Base-by-base conservation (phyloP, 37 sponge, comb jelly and placozoan species). In the Aphrocallistes beatrix region DNA sequence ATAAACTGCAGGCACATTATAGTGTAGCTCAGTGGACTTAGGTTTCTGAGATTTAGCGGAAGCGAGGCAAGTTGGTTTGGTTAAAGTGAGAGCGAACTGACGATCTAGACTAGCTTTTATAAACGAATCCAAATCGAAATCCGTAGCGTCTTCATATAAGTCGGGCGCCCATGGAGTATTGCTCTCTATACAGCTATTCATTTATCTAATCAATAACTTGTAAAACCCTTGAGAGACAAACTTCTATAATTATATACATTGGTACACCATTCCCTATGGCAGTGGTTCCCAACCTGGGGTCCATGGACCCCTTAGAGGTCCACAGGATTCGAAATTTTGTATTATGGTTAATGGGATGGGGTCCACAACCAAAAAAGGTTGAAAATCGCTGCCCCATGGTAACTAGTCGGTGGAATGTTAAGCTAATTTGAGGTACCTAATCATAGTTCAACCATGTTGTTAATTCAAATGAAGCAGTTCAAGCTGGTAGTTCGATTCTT, bases 391-490 rank as follows among this genome's bases (percentile, higher is more conserved):
- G 32, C 21, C 75, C 34, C 34, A 60, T 25, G 10, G 3, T 19
- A 32, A 3, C 34, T 13, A 13, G 10, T n/a, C n/a, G n/a, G n/a
- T n/a, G n/a, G n/a, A n/a, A n/a, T n/a, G n/a, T n/a, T n/a, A n/a
- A n/a, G n/a, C n/a, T n/a, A n/a, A n/a, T n/a, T n/a, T n/a, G n/a
- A n/a, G n/a, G n/a, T n/a, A n/a, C n/a, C n/a, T n/a, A n/a, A n/a
- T n/a, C 10, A 60, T 60, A 19, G 75, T 60, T 25, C 75, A 60
- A 60, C 75, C 75, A 60, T 60, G 75, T 60, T 60, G 75, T 60
- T 60, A 60, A 60, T 60, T 60, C 28, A 60, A 32, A 32, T 60
- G 28, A 60, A 60, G 75, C 75, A 60, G 75, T 60, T 13, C 75
- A 60, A 30, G 75, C n/a, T 42, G 13, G 45, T 42, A 19, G 75